Conservation (phyloP, 1,140 invertebrate genomes). For the Sitodiplosis mosellana region DNA sequence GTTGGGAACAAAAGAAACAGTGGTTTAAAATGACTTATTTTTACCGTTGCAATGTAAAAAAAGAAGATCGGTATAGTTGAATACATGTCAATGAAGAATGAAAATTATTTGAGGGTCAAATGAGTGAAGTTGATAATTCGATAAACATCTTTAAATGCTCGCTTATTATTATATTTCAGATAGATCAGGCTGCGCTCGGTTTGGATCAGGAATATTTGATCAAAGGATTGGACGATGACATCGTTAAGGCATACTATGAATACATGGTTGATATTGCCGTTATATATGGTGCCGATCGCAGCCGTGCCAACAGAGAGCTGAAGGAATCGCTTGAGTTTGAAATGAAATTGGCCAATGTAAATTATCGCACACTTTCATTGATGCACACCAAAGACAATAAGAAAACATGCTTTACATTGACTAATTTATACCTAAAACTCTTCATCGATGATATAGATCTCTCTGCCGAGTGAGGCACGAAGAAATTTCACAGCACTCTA, state of each 20-base stretch:
- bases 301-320: constrained; percentile 51
- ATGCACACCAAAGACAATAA: background rate
- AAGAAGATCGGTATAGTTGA: too few species aligned
- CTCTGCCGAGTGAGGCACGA: constrained; percentile 52
- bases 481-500: constrained; percentile 83
- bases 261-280: constrained; percentile 79
- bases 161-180: constrained; percentile 29
- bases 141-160: too few species aligned
- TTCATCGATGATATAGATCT: background rate
- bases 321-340: constrained; percentile 77
- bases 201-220: constrained; percentile 76
- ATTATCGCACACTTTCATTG: constrained; percentile 8
- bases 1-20: too few species aligned
- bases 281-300: constrained; percentile 61
- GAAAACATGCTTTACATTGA: background rate
- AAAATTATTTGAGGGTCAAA: too few species aligned
- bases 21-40: too few species aligned
- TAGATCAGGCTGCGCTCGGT: constrained; percentile 83
- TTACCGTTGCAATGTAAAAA: too few species aligned
- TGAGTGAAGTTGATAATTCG: background rate
- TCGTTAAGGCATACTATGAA: constrained; percentile 58
- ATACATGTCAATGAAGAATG: too few species aligned
- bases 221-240: constrained; percentile 59
- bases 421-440: background rate
- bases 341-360: constrained; percentile 84